These are phyloP conservation scores for Brachyrhaphis roseni DNA, from an alignment of 2,797 vertebrate species.

Conservation along the genomic window DNA sequence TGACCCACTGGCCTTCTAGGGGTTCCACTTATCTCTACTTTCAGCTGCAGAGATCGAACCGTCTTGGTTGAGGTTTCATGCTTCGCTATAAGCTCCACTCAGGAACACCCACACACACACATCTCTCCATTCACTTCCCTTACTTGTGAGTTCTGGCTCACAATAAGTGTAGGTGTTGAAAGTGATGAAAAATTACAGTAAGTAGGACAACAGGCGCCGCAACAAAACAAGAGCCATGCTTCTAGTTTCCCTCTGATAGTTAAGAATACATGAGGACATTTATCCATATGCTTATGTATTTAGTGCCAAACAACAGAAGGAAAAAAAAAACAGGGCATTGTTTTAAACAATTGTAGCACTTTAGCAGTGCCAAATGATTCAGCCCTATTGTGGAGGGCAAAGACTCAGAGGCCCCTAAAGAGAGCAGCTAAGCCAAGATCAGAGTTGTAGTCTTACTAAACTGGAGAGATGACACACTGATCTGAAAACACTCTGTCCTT, in stretches of 20 bases:
- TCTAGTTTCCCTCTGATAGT: slow-evolving; percentile 70
- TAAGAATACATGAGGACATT: slow-evolving; percentile 76
- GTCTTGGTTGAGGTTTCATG: slow-evolving; percentile 60
- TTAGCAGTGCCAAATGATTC: slow-evolving; percentile 76
- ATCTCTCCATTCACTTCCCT: slow-evolving; percentile 72
- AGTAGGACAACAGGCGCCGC: slow-evolving; percentile 74
- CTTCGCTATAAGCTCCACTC: slow-evolving; percentile 66
- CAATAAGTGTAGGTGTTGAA: slow-evolving; percentile 78
- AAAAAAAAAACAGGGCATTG: slow-evolving; percentile 69
- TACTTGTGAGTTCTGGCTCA: slow-evolving; percentile 69
- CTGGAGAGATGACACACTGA: slow-evolving; percentile 49
- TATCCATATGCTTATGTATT: slow-evolving; percentile 81
- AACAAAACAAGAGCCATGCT: slow-evolving; percentile 66
- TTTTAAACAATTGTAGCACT: slow-evolving; percentile 77
- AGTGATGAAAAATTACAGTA: slow-evolving; percentile 79
- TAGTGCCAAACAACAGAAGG: slow-evolving; percentile 75
- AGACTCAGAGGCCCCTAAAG: slow-evolving; percentile 39
- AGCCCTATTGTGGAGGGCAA: slow-evolving; percentile 65
- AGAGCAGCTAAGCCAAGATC: slow-evolving; percentile 49
- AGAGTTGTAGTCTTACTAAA: slow-evolving; percentile 46
- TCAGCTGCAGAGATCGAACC: slow-evolving; percentile 40
- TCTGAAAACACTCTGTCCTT: slow-evolving; percentile 53
- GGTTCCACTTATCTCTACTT: slow-evolving; percentile 25
- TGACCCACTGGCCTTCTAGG: slow-evolving; percentile 38
- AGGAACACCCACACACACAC: slow-evolving; percentile 57